Conservation (phyloP, 2,113 vertebrate species). For the Sinosuthora webbiana region DNA sequence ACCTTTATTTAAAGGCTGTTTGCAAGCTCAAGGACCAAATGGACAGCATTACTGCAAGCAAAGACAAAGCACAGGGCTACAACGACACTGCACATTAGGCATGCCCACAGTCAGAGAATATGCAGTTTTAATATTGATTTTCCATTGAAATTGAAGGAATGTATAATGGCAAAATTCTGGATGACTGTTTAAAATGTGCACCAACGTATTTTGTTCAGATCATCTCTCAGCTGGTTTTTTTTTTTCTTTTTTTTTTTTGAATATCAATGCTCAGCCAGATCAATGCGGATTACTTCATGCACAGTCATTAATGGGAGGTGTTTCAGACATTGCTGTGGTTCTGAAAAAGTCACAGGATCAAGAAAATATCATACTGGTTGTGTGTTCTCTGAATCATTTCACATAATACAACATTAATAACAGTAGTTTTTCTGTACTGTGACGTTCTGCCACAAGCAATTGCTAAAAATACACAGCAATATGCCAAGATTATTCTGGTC, state of each 20-base stretch:
- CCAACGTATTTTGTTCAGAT: conserved; percentile 19
- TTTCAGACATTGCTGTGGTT: conserved; percentile 21
- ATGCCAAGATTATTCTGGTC: not conserved
- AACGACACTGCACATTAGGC: conserved; percentile 73
- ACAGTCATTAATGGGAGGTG: not conserved
- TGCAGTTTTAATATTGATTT: conserved; percentile 4
- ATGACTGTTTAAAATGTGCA: conserved; percentile 66
- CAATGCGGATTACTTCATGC: not conserved
- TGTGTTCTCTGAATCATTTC: conserved; percentile 22
- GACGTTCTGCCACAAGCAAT: not conserved
- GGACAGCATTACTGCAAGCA: conserved; percentile 66
- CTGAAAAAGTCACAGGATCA: conserved; percentile 22
- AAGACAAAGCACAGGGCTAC: conserved; percentile 74
- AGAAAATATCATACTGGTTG: not conserved
- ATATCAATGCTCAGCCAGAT: conserved; percentile 10
- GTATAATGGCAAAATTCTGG: not conserved
- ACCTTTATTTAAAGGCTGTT: conserved; percentile 70
- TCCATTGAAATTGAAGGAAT: conserved; percentile 20
- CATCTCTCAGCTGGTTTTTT: not conserved
- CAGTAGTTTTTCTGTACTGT: not conserved
- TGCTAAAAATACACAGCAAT: conserved; percentile 12
- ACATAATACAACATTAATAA: not conserved
- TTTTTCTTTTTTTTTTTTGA: not conserved
- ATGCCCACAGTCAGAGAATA: conserved; percentile 80
- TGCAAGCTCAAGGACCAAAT: conserved; percentile 70